These are phyloP conservation scores for Apis cerana DNA, from an alignment of 1,140 invertebrate species.

Conservation along the genomic window DNA sequence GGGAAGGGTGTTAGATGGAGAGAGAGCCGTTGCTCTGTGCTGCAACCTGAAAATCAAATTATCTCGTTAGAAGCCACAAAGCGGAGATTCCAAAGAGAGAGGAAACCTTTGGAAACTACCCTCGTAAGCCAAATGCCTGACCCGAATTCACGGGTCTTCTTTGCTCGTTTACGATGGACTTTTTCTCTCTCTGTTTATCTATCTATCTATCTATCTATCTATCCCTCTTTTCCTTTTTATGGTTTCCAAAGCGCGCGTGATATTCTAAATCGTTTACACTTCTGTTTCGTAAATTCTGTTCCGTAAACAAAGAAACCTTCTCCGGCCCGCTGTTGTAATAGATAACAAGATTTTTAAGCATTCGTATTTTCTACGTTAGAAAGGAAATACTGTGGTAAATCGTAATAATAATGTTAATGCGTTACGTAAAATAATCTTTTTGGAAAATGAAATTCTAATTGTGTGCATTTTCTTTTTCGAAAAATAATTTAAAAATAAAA, in stretches of 20 bases:
- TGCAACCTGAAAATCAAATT: slow-evolving; percentile 69
- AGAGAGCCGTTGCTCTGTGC: slow-evolving; percentile 1
- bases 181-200: background rate
- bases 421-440: too few species aligned
- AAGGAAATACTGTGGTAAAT: too few species aligned
- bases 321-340: background rate
- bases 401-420: too few species aligned
- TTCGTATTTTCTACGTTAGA: too few species aligned
- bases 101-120: slow-evolving; percentile 63
- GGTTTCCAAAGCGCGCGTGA: slow-evolving; percentile 49
- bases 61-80: slow-evolving; percentile 75
- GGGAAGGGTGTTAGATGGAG: slow-evolving; percentile 11
- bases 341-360: too few species aligned
- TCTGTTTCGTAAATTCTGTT: background rate
- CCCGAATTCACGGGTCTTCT: slow-evolving; percentile 68
- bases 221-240: slow-evolving; percentile 27
- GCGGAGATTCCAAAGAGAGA: slow-evolving; percentile 49
- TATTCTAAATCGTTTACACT: slow-evolving; percentile 31
- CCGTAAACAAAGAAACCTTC: slow-evolving; percentile 40
- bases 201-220: too few species aligned
- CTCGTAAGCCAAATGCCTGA: slow-evolving; percentile 60
- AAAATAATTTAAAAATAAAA: too few species aligned
- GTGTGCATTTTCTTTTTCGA: too few species aligned
- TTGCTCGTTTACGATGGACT: slow-evolving; percentile 30
- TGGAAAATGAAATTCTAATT: too few species aligned